A percentile compares a stretch with the other conserved stretches of the same genome.
Conservation (phyloP, 1,140 invertebrate genomes). For the Arion vulgaris region DNA sequence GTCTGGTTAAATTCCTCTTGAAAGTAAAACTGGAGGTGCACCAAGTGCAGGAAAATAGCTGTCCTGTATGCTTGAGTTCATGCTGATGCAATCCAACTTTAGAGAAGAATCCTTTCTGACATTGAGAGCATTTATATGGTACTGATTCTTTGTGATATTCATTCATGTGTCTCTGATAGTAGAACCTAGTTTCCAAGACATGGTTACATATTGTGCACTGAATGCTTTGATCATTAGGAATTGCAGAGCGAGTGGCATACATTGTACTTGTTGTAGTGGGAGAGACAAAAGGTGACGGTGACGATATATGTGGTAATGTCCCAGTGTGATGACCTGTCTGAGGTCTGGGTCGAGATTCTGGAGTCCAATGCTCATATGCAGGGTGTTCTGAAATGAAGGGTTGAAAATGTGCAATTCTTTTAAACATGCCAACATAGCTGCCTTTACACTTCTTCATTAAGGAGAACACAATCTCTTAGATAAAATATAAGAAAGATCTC, state of each 20-base stretch:
- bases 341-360: background rate
- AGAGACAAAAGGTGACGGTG: background rate
- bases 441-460: background rate
- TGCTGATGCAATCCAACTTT: slow-evolving; percentile 32
- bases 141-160: slow-evolving; percentile 6
- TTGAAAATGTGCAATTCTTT: slow-evolving; percentile 10
- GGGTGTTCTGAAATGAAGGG: slow-evolving; percentile 18
- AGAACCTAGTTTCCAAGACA: background rate
- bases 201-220: background rate
- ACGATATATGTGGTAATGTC: background rate
- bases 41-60: slow-evolving; percentile 2
- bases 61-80: slow-evolving; percentile 12
- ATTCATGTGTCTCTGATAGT: slow-evolving; percentile 35
- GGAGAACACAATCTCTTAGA: background rate
- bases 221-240: background rate
- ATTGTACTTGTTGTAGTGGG: background rate
- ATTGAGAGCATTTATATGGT: slow-evolving; percentile 22
- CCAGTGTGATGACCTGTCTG: background rate
- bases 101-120: slow-evolving; percentile 30
- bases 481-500: no score
- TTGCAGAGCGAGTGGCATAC: background rate
- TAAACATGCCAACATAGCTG: background rate
- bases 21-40: slow-evolving; percentile 28
- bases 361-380: background rate
- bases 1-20: slow-evolving; percentile 23